Evolutionary conservation across 1,140 invertebrate genomes (phyloP).

Genomic region (Zaprionus kolodkinae): DNA sequence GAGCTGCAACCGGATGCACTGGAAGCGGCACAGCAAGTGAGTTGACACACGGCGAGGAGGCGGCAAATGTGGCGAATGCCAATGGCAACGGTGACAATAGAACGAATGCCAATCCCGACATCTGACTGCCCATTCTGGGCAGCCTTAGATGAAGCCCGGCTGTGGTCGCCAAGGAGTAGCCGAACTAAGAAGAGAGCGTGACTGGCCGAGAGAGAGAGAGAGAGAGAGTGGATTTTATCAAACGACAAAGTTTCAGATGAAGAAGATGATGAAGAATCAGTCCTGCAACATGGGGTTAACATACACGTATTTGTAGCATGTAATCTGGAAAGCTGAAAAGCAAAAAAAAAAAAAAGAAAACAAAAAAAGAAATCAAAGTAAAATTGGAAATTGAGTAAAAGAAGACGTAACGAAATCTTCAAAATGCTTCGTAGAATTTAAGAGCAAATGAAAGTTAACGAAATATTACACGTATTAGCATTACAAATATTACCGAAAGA

Average conservation of each 20-base stretch:
- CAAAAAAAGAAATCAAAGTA: background rate
- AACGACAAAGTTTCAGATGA: constrained; percentile 40
- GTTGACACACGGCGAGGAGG: constrained; percentile 6
- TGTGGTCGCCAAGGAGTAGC: constrained; percentile 47
- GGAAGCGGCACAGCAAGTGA: background rate
- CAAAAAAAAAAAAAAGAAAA: constrained; percentile 18
- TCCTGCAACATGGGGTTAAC: constrained; percentile 81
- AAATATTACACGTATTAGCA: constrained; percentile 74
- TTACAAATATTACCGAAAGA: constrained; percentile 39
- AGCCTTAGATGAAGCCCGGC: constrained; percentile 63
- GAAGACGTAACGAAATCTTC: constrained; percentile 40
- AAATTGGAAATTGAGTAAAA: constrained; percentile 21
- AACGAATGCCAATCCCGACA: constrained; percentile 57
- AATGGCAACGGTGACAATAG: constrained; percentile 47
- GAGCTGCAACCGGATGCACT: background rate
- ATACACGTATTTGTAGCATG: constrained; percentile 75
- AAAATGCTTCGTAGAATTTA: constrained; percentile 74
- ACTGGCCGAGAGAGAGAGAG: too few relatives aligned
- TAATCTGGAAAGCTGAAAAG: constrained; percentile 49
- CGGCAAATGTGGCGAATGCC: constrained; percentile 65
- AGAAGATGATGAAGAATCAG: constrained; percentile 58
- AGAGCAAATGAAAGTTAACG: constrained; percentile 80
- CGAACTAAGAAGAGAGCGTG: constrained; percentile 27
- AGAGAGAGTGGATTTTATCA: constrained; percentile 45
- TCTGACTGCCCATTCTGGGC: constrained; percentile 82